Conservation (phyloP, 2,888 invertebrate species). For the Ectemnius lituratus region DNA sequence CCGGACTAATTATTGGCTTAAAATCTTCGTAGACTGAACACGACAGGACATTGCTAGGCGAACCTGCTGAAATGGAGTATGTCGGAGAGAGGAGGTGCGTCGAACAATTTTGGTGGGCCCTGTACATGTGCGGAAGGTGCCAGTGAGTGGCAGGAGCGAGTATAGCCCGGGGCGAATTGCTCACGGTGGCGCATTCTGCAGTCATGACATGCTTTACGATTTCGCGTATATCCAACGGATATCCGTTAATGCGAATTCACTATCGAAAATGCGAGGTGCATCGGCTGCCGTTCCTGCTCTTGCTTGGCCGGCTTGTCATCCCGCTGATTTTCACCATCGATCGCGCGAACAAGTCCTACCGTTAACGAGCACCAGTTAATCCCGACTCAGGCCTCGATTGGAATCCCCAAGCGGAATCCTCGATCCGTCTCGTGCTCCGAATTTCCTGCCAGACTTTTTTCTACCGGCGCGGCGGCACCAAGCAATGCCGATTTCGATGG, state of each 20-base stretch:
- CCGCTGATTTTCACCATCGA: constrained; percentile 20
- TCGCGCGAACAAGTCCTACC: neutral
- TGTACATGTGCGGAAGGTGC: no score
- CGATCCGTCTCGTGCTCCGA: neutral
- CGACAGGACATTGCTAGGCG: no score
- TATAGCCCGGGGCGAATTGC: constrained; percentile 21
- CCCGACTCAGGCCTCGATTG: constrained; percentile 3
- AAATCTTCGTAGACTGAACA: no score
- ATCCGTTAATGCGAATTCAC: constrained; percentile 40
- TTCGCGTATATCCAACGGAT: constrained; percentile 30
- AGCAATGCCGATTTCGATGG: neutral
- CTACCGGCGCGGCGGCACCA: neutral
- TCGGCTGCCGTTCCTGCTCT: neutral
- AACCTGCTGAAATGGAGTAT: no score
- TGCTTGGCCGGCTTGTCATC: constrained; percentile 5
- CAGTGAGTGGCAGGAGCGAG: no score
- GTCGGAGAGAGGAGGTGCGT: no score
- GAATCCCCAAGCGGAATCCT: neutral
- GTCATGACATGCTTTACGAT: constrained; percentile 50
- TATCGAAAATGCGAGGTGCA: constrained; percentile 15
- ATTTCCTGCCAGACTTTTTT: constrained; percentile 8
- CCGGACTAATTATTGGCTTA: no score
- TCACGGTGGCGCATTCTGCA: constrained; percentile 32
- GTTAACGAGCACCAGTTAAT: constrained; percentile 18
- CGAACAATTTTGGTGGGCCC: no score